These are phyloP conservation scores for Andinoacara biseriatus DNA, from an alignment of 2,113 vertebrate genomes.

Conservation along the genomic window DNA sequence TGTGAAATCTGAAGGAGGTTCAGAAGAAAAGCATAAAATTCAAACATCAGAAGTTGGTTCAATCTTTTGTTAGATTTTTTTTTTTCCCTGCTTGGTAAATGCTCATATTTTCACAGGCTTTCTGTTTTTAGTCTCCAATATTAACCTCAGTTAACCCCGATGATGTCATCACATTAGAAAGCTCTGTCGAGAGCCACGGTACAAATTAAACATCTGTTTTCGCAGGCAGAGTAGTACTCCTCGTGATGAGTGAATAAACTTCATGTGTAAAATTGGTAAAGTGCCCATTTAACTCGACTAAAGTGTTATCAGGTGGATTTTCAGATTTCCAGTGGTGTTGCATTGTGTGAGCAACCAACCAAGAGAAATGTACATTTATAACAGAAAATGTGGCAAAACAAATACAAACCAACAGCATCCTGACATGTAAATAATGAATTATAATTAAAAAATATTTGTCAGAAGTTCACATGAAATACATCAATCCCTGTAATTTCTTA, in stretches of 20 bases:
- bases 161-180: conserved; percentile 19
- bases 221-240: conserved; percentile 6
- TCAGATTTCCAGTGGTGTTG: conserved; percentile 1
- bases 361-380: not conserved
- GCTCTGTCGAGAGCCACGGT: conserved; percentile 1
- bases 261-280: conserved; percentile 24
- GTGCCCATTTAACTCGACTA: conserved; percentile 11
- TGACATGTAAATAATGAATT: not conserved
- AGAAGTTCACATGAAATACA: conserved; percentile 10
- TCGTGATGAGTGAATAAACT: conserved; percentile 22
- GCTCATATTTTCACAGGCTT: not conserved
- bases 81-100: not conserved
- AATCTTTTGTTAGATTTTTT: not conserved
- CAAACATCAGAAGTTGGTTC: not conserved
- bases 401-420: not conserved
- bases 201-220: conserved; percentile 41
- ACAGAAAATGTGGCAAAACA: not conserved
- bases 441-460: conserved; percentile 17
- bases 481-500: not conserved
- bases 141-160: not conserved
- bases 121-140: not conserved
- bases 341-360: not conserved
- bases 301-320: conserved; percentile 40
- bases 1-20: not conserved
- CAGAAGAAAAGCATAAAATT: not conserved